A percentile compares a stretch with the other conserved stretches of the same genome.
phyloP scores from a whole-genome alignment of 2,113 vertebrate genomes.

The Nerophis lumbriciformis region DNA sequence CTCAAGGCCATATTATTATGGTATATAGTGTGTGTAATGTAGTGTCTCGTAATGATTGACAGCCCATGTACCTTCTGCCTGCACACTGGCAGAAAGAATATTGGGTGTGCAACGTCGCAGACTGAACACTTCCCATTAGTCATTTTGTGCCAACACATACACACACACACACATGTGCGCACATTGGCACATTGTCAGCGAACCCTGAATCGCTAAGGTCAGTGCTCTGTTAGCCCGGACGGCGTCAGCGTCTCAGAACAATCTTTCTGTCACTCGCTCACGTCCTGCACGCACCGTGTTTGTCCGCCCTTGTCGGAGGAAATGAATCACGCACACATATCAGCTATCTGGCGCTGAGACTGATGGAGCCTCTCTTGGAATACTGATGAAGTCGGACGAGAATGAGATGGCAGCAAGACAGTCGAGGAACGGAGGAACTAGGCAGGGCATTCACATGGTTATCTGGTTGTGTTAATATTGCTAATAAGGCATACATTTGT shows the following conservation, averaged over 20 bases:
- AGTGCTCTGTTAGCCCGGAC: conserved; percentile 22
- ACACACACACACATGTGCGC: neutral
- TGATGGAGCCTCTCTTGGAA: conserved; percentile 47
- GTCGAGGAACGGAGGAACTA: conserved; percentile 11
- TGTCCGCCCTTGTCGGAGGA: conserved; percentile 37
- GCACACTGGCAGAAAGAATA: conserved; percentile 15
- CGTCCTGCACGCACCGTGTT: conserved; percentile 27
- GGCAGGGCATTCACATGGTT: conserved; percentile 10
- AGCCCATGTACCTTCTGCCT: conserved; percentile 17
- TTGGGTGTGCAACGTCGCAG: conserved; percentile 14
- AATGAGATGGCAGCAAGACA: conserved; percentile 24
- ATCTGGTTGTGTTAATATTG: conserved; percentile 11
- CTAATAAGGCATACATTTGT: neutral
- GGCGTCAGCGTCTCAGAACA: conserved; percentile 14
- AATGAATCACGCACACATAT: conserved; percentile 40
- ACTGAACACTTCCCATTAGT: conserved; percentile 45
- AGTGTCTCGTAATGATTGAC: conserved; percentile 20
- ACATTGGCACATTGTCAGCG: conserved; percentile 9
- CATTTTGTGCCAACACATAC: conserved; percentile 23
- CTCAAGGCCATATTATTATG: neutral
- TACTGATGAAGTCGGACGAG: conserved; percentile 47
- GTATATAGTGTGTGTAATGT: neutral
- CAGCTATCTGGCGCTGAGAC: conserved; percentile 29
- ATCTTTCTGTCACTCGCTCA: conserved; percentile 30
- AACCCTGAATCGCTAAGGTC: conserved; percentile 35